Conservation (phyloP, 2,797 vertebrate species). For the Octomys mimax region DNA sequence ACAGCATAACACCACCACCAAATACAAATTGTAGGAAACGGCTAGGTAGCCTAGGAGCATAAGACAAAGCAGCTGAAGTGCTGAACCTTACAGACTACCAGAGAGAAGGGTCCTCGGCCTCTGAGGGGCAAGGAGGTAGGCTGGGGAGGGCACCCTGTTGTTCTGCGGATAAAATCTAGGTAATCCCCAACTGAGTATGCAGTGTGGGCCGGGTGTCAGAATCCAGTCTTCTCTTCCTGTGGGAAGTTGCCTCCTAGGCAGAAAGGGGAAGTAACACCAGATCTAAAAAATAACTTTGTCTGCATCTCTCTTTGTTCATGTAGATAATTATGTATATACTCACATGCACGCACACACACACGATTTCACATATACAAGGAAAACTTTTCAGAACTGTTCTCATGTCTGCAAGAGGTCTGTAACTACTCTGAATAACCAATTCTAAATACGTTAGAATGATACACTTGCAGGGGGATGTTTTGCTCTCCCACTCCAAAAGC, state of each 20-base stretch:
- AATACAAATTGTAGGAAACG: background rate
- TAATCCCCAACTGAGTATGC: background rate
- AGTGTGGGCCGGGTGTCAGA: background rate
- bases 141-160: background rate
- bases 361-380: background rate
- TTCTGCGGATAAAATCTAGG: background rate
- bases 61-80: background rate
- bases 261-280: background rate
- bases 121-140: rapidly evolving
- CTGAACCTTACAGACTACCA: background rate
- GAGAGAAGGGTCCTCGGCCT: background rate
- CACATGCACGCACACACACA: background rate
- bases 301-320: background rate
- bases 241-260: background rate
- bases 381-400: background rate
- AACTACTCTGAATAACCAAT: background rate
- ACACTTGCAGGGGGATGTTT: background rate
- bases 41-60: background rate
- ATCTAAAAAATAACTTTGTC: background rate
- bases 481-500: background rate
- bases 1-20: background rate
- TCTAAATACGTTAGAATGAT: background rate
- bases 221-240: background rate
- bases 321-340: background rate
- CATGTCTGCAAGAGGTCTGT: background rate